Base-by-base conservation (phyloP, 2,888 invertebrate genomes). In the Himalopsyche anomala region DNA sequence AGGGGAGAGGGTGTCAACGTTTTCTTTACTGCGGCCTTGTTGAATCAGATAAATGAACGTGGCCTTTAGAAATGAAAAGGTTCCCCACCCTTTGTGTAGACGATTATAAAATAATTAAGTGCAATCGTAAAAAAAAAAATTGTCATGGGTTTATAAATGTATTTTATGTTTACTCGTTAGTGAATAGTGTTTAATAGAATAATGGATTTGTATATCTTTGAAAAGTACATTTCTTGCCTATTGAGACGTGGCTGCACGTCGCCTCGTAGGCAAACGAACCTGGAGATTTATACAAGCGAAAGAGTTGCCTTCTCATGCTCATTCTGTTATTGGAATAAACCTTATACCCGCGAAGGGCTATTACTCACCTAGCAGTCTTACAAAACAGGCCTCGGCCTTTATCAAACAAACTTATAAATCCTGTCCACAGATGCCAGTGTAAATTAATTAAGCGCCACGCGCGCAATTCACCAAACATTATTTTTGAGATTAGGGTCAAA, bases 401-500 rank as follows among this genome's bases (percentile, higher is more conserved):
- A 38, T 85, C 85, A 87, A 87, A 85, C 87, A 84, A 85, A 87
- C 84, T 81, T 84, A 84, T 87, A 87, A 85, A 87, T 87, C 87
- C 85, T 69, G 84, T 69, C 83, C 81, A 55, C 74, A 85, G 81
- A 87, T 83, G 83, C 85, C 85, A 79, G 87, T 83, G 85, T 86
- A 85, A 87, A 87, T 87, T 87, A 87, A 87, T 85, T 85, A 87
- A 87, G 69, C 80, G 85, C 85, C 84, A 84, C 85, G 87, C 82
- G 87, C 84, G 86, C 84, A 84, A 84, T 86, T 86, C 87, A 80
- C 83, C 86, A 80, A 84, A 87, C 84, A 80, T 83, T 83, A 81
- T 79, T 84, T 85, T 87, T 87, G 81, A 83, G 87, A 87, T 85
- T 87, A 84, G 83, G 80, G 84, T 51, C 28, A 12, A 17, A 82